Conservation (phyloP, 1,140 invertebrate species). For the Drosophila micromelanica region DNA sequence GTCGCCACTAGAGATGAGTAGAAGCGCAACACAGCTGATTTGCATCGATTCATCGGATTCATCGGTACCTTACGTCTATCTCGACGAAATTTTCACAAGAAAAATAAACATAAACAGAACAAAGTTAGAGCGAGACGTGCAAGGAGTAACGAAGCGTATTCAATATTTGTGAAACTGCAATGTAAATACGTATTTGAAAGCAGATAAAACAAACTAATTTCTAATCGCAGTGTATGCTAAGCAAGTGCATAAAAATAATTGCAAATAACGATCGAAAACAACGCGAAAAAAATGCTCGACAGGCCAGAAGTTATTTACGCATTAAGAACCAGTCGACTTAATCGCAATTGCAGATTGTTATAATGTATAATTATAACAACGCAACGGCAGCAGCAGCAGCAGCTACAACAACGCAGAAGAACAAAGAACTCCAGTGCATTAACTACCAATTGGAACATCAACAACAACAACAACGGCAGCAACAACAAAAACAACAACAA, state of each 20-base stretch:
- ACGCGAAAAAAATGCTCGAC: constrained; percentile 58
- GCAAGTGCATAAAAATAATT: constrained; percentile 38
- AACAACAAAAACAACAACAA: no score
- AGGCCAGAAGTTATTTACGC: constrained; percentile 70
- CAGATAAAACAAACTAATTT: constrained; percentile 11
- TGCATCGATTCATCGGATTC: constrained; percentile 38
- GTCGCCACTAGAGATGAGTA: constrained; percentile 16
- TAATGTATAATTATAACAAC: constrained; percentile 64
- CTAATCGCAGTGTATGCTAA: constrained; percentile 21
- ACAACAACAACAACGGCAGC: constrained; percentile 34
- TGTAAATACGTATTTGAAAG: constrained; percentile 6
- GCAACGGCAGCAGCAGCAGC: constrained; percentile 38
- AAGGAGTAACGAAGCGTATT: constrained; percentile 32
- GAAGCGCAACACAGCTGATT: constrained; percentile 28
- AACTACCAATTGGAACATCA: constrained; percentile 44
- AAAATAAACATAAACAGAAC: constrained; percentile 54
- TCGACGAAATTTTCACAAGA: constrained; percentile 45
- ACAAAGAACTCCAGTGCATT: constrained; percentile 70
- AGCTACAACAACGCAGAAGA: constrained; percentile 57
- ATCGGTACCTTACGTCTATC: constrained; percentile 31
- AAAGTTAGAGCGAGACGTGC: constrained; percentile 39
- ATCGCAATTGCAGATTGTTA: constrained; percentile 46
- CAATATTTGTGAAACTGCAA: constrained; percentile 21
- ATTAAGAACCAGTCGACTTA: constrained; percentile 54
- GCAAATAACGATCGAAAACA: constrained; percentile 28